A percentile compares a stretch with the other conserved stretches of the same genome.
Evolutionary conservation across 2,888 invertebrate species (phyloP).

Genomic region (Xanthorhoe spadicearia): DNA sequence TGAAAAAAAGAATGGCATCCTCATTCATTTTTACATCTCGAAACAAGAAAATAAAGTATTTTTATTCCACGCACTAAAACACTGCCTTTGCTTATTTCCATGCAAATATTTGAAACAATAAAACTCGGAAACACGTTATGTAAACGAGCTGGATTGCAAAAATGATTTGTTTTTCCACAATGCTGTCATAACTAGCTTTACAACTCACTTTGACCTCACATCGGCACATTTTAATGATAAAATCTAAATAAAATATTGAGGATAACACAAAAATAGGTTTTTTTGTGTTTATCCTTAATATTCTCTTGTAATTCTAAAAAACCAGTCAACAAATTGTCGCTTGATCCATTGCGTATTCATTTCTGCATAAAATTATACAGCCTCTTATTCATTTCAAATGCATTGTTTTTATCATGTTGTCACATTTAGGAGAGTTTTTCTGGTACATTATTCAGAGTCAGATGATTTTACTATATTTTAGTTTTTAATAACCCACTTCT

Average conservation of each 20-base stretch:
- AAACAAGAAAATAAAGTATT: slow-evolving; percentile 16
- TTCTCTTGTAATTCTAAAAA: no score
- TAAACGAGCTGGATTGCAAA: slow-evolving; percentile 32
- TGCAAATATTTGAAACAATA: slow-evolving; percentile 42
- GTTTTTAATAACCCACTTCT: no score
- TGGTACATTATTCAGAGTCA: no score
- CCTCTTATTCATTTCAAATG: no score
- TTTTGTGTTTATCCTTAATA: no score
- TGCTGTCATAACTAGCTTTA: slow-evolving; percentile 7
- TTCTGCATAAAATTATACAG: neutral
- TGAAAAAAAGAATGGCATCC: no score
- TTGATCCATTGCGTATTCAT: neutral
- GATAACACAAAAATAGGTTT: neutral
- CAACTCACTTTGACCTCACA: neutral
- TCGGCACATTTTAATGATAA: neutral
- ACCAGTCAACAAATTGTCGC: neutral
- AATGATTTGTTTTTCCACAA: slow-evolving; percentile 33
- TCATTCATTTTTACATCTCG: neutral
- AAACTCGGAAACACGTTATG: slow-evolving; percentile 34
- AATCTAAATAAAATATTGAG: neutral
- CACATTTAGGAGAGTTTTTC: no score
- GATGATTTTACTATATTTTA: no score
- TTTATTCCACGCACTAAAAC: slow-evolving; percentile 19
- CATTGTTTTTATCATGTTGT: no score
- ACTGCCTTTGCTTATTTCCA: slow-evolving; percentile 35